Evolutionary conservation across 2,113 vertebrate genomes (phyloP).

Genomic region (Dicaeum eximium): DNA sequence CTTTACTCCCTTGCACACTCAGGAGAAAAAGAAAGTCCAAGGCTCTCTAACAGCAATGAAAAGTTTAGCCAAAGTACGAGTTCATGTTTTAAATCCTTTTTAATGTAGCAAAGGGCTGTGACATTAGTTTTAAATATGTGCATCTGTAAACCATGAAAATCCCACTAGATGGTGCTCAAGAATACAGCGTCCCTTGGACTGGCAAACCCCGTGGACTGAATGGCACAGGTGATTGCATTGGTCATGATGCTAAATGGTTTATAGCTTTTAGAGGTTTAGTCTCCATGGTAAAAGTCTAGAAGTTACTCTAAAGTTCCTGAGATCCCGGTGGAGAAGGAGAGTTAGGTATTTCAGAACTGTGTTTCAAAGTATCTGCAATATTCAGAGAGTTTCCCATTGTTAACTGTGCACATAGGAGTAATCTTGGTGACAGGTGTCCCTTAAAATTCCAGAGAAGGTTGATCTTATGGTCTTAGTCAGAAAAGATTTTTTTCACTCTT

Average conservation of each 20-base stretch:
- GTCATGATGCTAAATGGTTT: background rate
- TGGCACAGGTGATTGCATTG: background rate
- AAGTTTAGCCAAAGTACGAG: background rate
- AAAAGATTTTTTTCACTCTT: background rate
- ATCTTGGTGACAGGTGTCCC: background rate
- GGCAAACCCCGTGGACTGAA: background rate
- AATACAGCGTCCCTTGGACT: background rate
- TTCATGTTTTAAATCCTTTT: background rate
- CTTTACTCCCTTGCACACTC: background rate
- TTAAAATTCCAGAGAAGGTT: background rate
- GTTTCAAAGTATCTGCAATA: background rate
- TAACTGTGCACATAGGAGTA: background rate
- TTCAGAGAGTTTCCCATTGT: background rate
- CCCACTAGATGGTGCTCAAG: conserved; percentile 28
- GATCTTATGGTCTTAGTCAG: background rate
- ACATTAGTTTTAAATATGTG: background rate
- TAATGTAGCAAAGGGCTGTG: background rate
- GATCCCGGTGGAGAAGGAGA: background rate
- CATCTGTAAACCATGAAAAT: background rate
- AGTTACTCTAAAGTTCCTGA: background rate
- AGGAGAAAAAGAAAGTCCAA: background rate
- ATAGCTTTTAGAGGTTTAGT: background rate
- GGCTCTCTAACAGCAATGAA: background rate
- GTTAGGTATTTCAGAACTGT: background rate
- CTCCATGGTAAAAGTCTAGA: background rate